Evolutionary conservation across 1,140 invertebrate genomes (phyloP), one percentile per base, ranked within the genome.

Genomic region (Mesaphorura yosii): DNA sequence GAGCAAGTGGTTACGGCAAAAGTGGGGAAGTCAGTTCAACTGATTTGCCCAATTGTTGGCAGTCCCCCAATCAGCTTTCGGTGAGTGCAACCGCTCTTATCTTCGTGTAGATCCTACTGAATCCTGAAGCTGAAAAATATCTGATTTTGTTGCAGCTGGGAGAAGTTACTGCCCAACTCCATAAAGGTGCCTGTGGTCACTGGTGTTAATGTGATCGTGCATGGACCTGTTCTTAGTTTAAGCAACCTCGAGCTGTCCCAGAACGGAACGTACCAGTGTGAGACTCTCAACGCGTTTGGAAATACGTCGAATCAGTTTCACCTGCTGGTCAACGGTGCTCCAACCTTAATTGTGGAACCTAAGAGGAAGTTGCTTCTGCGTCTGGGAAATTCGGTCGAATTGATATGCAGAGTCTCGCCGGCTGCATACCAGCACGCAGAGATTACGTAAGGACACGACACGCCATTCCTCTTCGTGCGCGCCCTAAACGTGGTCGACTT

Each of bases 241-340:
- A 17, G 1, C 12, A 25, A 22, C 34, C 26, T 57, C 42, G 49
- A 57, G 40, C 39, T 39, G 10, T 63, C 67, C 2, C 63, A 67
- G 37, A 60, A 60, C 45, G 58, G 54, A 25, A 57, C 50, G 22
- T 76, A 76, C 58, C 69, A 69, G 51, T 79, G 77, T 65, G 71
- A 75, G 22, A 75, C 75, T 5, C 76, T 75, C 64, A 80, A 79
- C 64, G 72, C 71, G 55, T 74, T 74, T 53, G 78, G 77, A 3
- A 77, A 75, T 59, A 76, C 78, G 59, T 67, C 73, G 7, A 64
- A 75, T 49, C 76, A 78, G 60, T 70, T 77, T 1, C 66, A 70
- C 26, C 66, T 79, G 31, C 69, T 69, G 20, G 74, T 78, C 34
- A 70, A 72, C 5, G 66, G 75, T 27, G 5, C 20, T 6, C 68